Evolutionary conservation across 2,888 invertebrate genomes (phyloP), one percentile per base, ranked within the genome.

Genomic region (Megamerina dolium): DNA sequence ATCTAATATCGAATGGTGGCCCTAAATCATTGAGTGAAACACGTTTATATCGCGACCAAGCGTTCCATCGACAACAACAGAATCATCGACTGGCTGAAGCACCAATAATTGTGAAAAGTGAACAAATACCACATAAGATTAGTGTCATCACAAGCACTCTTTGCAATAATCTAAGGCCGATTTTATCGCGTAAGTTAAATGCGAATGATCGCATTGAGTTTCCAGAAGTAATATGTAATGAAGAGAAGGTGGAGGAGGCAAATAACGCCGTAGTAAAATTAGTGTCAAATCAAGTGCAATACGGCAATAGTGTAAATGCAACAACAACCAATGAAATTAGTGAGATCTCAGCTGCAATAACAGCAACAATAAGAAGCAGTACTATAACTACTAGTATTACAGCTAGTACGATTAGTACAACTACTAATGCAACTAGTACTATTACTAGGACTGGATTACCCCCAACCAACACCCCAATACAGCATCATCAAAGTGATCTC

Each of bases 81-180:
- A n/a, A n/a, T n/a, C n/a, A n/a, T n/a, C n/a, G n/a, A n/a, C n/a
- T n/a, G n/a, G n/a, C n/a, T n/a, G n/a, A n/a, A n/a, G n/a, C n/a
- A n/a, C n/a, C 23, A 14, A 30, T 36, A 10, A 27, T 30, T 3
- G 26, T 36, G 3, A 41, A 37, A 14, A 34, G 45, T 29, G 50
- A 43, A 31, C 41, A 35, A 12, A 27, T 42, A 2, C 16, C 38
- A 3, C 32, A 41, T 10, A 37, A 35, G 10, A 31, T 46, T 9
- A 17, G 39, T 14, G 36, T 49, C 9, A 38, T 49, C 18, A 23
- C 6, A 6, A 23, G 23, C 23, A 23, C 8, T 23, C 8, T 10
- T n/a, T 46, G 50, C 38, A 53, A 48, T 6, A 55, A 53, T 40
- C 42, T 58, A 21, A 56, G 55, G 12, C 55, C 57, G 4, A 57